Base-by-base conservation (phyloP, 2,113 vertebrate genomes). In the Oplegnathus fasciatus region DNA sequence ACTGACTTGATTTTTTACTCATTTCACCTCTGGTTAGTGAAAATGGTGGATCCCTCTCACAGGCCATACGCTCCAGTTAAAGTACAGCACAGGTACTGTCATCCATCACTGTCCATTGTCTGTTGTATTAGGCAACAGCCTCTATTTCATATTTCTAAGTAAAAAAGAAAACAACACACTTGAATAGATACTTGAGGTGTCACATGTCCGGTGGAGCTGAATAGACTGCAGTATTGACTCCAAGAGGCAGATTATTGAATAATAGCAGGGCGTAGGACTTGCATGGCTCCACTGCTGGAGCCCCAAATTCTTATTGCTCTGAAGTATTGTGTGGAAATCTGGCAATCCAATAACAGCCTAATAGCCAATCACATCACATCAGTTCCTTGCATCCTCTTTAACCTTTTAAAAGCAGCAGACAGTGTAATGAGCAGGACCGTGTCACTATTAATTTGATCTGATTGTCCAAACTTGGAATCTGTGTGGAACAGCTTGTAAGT, bases 401-500 rank as follows among this genome's bases (percentile, higher is more conserved):
- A 77, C 65, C 42, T 30, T 75, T 62, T 42, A 14, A n/a, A 44
- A 42, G 72, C 30, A 62, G 55, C 44, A 32, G 54, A 48, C 62
- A 6, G 71, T 50, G 44, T 69, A 75, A 69, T 76, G 64, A 83
- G 62, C 44, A 32, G 65, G 73, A 52, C 73, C 40, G 42, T 76
- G 80, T 66, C 65, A 42, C 30, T 66, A 54, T 22, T 69, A n/a
- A 52, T 83, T 62, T 54, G 13, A 64, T 61, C 46, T 70, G 34
- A 76, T 40, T 24, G 54, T 60, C 54, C 22, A 68, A 52, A 69
- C 54, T 22, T 50, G 57, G 64, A n/a, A n/a, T 66, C 64, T 32
- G 34, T 20, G 55, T 22, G n/a, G 44, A 83, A 64, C 72, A 60
- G 64, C 54, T 83, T 52, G 42, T 44, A 50, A 62, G 55, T 40